A percentile compares a stretch with the other conserved stretches of the same genome.
Conservation (phyloP, 2,888 invertebrate genomes). For the Teleiodes luculella region DNA sequence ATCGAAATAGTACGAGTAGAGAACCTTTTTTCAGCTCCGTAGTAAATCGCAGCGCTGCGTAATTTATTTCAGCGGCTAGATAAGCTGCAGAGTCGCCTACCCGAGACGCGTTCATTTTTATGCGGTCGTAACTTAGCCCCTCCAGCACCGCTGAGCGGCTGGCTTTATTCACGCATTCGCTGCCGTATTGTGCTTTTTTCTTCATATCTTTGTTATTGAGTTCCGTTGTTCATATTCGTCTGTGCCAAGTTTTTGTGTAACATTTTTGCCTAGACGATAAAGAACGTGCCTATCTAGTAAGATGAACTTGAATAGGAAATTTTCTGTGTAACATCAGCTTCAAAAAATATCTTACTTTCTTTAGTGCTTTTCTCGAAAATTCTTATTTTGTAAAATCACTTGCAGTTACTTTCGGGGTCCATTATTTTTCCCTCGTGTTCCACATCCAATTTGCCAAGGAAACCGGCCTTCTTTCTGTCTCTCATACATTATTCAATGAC, state of each 20-base stretch:
- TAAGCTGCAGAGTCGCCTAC: not conserved
- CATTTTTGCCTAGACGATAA: constrained; percentile 15
- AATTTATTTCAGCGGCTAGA: not conserved
- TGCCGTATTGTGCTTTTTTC: constrained; percentile 56
- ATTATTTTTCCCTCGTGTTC: constrained; percentile 38
- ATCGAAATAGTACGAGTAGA: no score
- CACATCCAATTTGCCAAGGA: constrained; percentile 50
- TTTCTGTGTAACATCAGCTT: no score
- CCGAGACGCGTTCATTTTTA: constrained; percentile 40
- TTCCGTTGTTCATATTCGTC: constrained; percentile 41
- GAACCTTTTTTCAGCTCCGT: no score
- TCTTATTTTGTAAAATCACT: constrained; percentile 27
- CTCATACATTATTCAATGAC: constrained; percentile 56
- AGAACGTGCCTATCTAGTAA: not conserved
- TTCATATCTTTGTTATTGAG: constrained; percentile 50
- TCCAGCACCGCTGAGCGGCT: constrained; percentile 39
- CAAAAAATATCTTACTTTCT: not conserved
- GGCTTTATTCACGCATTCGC: constrained; percentile 51
- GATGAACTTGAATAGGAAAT: no score
- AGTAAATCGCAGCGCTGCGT: not conserved
- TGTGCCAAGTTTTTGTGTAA: constrained; percentile 17
- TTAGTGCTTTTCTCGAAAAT: not conserved
- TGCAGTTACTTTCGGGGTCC: constrained; percentile 24
- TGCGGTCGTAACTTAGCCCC: constrained; percentile 49
- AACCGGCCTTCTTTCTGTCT: constrained; percentile 41